Conservation (phyloP, 2,888 invertebrate genomes). For the Teleogryllus oceanicus region DNA sequence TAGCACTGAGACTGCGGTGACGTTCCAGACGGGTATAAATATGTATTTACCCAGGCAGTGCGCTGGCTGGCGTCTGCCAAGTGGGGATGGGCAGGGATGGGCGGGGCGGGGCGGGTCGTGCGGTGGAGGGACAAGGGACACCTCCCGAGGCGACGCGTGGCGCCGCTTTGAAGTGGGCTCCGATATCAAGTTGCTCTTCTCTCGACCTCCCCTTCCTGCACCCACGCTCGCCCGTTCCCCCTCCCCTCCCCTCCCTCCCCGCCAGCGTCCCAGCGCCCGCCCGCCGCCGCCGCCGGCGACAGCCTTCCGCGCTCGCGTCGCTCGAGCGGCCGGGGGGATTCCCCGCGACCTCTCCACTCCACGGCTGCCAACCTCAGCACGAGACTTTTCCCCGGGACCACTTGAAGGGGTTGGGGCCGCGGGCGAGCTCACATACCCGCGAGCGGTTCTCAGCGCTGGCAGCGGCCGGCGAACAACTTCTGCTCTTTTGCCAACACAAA, state of each 20-base stretch:
- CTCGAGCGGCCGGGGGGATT: background rate
- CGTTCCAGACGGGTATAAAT: background rate
- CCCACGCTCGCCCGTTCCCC: background rate
- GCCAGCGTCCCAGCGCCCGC: background rate
- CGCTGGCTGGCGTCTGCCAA: background rate
- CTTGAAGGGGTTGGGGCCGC: background rate
- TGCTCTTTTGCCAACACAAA: background rate
- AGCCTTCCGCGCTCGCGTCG: background rate
- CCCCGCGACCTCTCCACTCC: background rate
- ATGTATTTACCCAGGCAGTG: background rate
- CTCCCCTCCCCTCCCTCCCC: background rate
- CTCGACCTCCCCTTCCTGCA: background rate
- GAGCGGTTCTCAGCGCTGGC: background rate
- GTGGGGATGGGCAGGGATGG: background rate
- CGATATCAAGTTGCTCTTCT: constrained; percentile 18
- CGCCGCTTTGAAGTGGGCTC: constrained; percentile 1
- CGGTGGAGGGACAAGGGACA: constrained; percentile 5
- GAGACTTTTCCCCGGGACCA: background rate
- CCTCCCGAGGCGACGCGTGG: background rate
- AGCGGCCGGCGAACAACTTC: background rate
- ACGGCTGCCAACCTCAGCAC: background rate
- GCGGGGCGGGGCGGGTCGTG: background rate
- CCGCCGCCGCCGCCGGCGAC: background rate
- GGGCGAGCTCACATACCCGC: background rate
- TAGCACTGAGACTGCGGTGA: too few species aligned